Percentiles rank a stretch among this genome's conserved stretches.
Evolutionary conservation across 2,888 invertebrate species (phyloP).

Genomic region (Balanococcus diminutus): DNA sequence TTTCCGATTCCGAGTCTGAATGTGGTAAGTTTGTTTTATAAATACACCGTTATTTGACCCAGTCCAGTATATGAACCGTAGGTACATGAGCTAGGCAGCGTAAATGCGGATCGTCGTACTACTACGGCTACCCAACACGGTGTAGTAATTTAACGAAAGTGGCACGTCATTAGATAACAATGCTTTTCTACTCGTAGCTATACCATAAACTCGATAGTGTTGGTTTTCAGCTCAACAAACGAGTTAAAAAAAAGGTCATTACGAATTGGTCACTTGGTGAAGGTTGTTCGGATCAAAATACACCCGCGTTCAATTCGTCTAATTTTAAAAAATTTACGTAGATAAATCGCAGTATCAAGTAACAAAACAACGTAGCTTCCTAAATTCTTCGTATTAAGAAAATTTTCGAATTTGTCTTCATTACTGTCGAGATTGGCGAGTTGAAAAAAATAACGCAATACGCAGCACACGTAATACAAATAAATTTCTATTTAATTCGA

Average conservation of each 20-base stretch:
- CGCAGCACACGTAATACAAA: neutral
- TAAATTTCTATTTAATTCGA: slow-evolving; percentile 16
- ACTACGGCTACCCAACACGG: no score
- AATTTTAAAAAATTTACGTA: neutral
- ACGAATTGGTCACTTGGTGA: slow-evolving; percentile 31
- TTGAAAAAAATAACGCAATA: neutral
- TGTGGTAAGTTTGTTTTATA: slow-evolving; percentile 32
- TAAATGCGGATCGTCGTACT: neutral
- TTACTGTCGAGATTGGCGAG: neutral
- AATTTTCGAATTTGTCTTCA: neutral
- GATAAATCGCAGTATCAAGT: neutral
- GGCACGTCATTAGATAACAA: slow-evolving; percentile 37
- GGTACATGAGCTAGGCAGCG: neutral
- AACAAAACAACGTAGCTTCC: neutral
- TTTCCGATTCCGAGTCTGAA: slow-evolving; percentile 25
- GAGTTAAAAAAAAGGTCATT: neutral
- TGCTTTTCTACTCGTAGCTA: neutral
- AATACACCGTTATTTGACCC: slow-evolving; percentile 35
- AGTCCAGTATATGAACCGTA: neutral
- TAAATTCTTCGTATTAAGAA: neutral
- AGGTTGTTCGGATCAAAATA: slow-evolving; percentile 35
- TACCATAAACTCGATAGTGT: neutral
- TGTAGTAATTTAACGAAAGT: slow-evolving; percentile 38
- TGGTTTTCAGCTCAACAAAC: neutral
- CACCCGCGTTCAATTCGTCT: neutral